A percentile compares a stretch with the other conserved stretches of the same genome.
Conservation (phyloP, 2,888 invertebrate species). For the Galerucella nymphaeae region DNA sequence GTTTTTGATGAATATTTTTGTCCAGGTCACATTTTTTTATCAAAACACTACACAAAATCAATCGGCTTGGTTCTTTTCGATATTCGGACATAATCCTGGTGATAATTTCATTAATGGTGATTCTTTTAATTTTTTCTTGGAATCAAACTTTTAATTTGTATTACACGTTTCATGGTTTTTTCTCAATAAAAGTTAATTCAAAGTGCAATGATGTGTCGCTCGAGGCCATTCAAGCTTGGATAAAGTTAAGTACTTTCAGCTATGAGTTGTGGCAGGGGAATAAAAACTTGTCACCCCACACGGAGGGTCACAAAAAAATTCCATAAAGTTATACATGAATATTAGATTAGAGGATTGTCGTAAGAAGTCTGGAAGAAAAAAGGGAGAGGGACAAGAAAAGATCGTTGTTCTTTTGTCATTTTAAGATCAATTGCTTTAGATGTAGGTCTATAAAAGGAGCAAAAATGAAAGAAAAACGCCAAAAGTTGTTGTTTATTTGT, state of each 20-base stretch:
- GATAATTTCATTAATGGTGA: too few species aligned
- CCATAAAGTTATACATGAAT: constrained; percentile 57
- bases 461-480: too few species aligned
- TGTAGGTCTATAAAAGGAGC: too few species aligned
- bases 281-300: constrained; percentile 53
- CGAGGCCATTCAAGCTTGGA: constrained; percentile 46
- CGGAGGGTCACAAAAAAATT: constrained; percentile 51
- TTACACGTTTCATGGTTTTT: not conserved
- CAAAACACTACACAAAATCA: too few species aligned
- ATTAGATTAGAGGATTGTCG: constrained; percentile 55
- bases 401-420: constrained; percentile 32
- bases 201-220: constrained; percentile 51
- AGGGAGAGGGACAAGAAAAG: constrained; percentile 36
- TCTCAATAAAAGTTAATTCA: constrained; percentile 37
- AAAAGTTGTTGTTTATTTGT: too few species aligned
- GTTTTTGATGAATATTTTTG: too few species aligned
- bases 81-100: too few species aligned
- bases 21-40: too few species aligned
- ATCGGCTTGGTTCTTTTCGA: too few species aligned
- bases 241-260: constrained; percentile 53
- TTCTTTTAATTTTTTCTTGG: too few species aligned
- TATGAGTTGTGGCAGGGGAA: constrained; percentile 52
- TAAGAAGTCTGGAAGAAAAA: constrained; percentile 31
- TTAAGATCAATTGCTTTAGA: not conserved
- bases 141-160: not conserved